A percentile compares a stretch with the other conserved stretches of the same genome.
These are phyloP conservation scores for Clunio marinus DNA, from an alignment of 2,888 invertebrate genomes.

Conservation along the genomic window DNA sequence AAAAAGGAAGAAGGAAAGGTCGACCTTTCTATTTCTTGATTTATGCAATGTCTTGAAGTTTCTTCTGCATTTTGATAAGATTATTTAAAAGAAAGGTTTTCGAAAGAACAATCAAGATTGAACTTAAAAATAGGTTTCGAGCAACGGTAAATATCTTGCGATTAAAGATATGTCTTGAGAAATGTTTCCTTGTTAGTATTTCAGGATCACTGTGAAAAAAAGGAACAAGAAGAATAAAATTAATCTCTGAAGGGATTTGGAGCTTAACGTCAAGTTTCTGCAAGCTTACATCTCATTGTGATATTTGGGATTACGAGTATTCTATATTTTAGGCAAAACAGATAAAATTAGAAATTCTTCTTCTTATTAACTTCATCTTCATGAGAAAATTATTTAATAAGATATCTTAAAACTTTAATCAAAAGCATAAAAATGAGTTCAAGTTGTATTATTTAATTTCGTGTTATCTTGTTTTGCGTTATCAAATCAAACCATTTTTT, in stretches of 20 bases:
- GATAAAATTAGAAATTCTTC: neutral
- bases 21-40: too few relatives aligned
- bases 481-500: too few relatives aligned
- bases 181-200: neutral
- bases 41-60: too few relatives aligned
- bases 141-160: neutral
- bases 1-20: neutral
- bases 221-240: neutral
- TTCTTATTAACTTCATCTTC: neutral
- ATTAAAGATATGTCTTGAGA: neutral
- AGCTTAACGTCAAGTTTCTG: neutral
- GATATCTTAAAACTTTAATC: conserved; percentile 2
- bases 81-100: neutral
- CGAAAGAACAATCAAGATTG: neutral
- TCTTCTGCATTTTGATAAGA: too few relatives aligned
- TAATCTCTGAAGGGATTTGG: neutral
- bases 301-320: neutral
- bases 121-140: neutral
- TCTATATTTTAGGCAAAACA: neutral
- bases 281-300: neutral
- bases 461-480: too few relatives aligned
- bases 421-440: too few relatives aligned
- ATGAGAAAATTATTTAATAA: neutral
- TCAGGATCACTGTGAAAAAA: too few relatives aligned
- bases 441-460: too few relatives aligned